A percentile compares a stretch with the other conserved stretches of the same genome.
Evolutionary conservation across 2,797 vertebrate genomes (phyloP).

Genomic region (Anguilla anguilla): DNA sequence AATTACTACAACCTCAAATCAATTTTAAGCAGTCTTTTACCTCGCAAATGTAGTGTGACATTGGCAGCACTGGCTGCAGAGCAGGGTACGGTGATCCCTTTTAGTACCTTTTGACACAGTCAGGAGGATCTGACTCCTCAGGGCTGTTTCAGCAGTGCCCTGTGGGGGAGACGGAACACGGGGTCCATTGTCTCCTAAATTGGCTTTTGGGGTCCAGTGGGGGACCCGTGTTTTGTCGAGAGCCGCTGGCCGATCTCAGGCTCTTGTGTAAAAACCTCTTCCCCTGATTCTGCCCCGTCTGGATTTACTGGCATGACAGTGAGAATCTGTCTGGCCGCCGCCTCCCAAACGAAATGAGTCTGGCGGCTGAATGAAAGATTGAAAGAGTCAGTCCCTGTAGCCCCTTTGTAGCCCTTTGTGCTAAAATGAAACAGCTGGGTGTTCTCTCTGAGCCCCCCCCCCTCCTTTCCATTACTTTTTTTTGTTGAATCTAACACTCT

Average conservation of each 20-base stretch:
- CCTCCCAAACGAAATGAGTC: background rate
- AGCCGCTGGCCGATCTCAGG: background rate
- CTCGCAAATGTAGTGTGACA: background rate
- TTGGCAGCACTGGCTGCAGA: background rate
- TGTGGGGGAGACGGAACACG: background rate
- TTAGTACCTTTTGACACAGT: background rate
- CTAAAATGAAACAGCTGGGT: conserved; percentile 9
- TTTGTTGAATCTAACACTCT: conserved; percentile 12
- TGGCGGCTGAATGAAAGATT: conserved; percentile 1
- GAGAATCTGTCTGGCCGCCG: background rate
- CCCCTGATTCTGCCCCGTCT: background rate
- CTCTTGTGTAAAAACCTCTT: background rate
- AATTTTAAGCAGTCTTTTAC: background rate
- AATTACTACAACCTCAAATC: background rate
- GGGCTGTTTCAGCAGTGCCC: background rate
- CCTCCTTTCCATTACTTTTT: background rate
- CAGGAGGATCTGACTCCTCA: background rate
- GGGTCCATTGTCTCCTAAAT: background rate
- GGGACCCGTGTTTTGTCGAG: background rate
- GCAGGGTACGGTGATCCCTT: background rate
- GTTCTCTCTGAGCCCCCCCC: background rate
- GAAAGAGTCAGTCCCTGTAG: background rate
- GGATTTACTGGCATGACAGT: conserved; percentile 17
- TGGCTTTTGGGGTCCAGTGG: background rate
- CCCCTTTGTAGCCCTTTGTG: background rate